A percentile compares a stretch with the other conserved stretches of the same genome.
These are phyloP conservation scores for Germaria angustata DNA, from an alignment of 2,888 invertebrate genomes.

Conservation along the genomic window DNA sequence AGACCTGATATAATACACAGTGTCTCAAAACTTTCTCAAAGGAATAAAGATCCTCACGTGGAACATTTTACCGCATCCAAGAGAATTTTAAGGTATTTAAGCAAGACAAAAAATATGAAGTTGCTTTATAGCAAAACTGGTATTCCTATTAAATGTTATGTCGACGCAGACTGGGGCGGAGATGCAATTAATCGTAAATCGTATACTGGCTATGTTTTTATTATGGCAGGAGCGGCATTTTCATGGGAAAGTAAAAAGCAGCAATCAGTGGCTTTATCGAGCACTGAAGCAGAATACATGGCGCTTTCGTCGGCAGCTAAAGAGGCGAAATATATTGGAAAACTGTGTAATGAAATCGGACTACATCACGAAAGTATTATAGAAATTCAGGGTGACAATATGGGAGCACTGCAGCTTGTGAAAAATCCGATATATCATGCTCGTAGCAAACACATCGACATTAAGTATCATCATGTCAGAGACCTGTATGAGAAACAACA, in stretches of 20 bases:
- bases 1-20: constrained; percentile 35
- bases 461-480: not conserved
- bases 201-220: constrained; percentile 52
- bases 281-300: not conserved
- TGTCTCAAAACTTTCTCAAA: constrained; percentile 17
- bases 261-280: not conserved
- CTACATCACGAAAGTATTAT: not conserved
- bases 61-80: not conserved
- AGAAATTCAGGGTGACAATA: constrained; percentile 9
- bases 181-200: constrained; percentile 55
- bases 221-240: too few relatives aligned
- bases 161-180: constrained; percentile 46
- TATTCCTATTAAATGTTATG: not conserved
- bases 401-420: constrained; percentile 20
- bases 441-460: constrained; percentile 53
- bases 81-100: not conserved
- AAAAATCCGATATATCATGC: constrained; percentile 36
- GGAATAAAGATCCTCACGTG: constrained; percentile 1
- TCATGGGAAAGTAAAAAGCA: constrained; percentile 53
- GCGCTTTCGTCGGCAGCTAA: not conserved
- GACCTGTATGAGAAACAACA: not conserved
- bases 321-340: not conserved
- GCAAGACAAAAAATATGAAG: not conserved
- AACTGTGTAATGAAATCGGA: not conserved
- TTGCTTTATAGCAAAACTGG: constrained; percentile 32